These are phyloP conservation scores for Alligator sinensis DNA, from an alignment of 2,113 vertebrate genomes.

Conservation along the genomic window DNA sequence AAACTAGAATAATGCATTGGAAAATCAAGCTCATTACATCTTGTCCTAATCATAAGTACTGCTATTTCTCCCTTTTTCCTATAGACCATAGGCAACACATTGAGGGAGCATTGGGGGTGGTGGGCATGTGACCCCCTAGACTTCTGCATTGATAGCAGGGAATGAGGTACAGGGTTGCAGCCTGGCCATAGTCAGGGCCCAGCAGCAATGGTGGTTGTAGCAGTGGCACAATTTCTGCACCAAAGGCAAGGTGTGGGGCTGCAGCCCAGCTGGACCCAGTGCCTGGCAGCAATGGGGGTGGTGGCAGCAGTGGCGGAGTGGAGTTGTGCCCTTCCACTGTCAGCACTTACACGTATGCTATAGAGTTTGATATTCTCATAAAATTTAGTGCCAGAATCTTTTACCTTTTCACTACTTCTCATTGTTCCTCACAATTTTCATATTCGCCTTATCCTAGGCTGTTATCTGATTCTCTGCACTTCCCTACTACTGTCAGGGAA, in stretches of 20 bases:
- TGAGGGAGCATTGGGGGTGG: too few species aligned
- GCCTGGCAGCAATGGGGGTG: too few species aligned
- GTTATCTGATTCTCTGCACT: neutral
- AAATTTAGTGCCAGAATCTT: neutral
- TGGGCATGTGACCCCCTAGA: too few species aligned
- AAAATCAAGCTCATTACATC: neutral
- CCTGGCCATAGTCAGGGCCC: too few species aligned
- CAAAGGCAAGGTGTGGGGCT: too few species aligned
- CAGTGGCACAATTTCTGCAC: too few species aligned
- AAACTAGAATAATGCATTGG: neutral
- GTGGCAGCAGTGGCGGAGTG: too few species aligned
- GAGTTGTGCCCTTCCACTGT: too few species aligned
- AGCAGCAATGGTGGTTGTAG: too few species aligned
- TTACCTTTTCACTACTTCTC: neutral
- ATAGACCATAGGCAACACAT: neutral
- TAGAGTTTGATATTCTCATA: neutral
- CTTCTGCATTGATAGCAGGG: too few species aligned
- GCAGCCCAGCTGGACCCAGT: too few species aligned
- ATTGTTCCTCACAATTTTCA: neutral
- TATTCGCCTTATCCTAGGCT: neutral
- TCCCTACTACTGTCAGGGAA: neutral
- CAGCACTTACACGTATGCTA: neutral
- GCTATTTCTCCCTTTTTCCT: neutral
- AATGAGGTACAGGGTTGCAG: too few species aligned
- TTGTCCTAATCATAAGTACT: neutral